These are phyloP conservation scores for Neoseiulus cucumeris DNA, from an alignment of 1,140 invertebrate genomes.

Conservation along the genomic window DNA sequence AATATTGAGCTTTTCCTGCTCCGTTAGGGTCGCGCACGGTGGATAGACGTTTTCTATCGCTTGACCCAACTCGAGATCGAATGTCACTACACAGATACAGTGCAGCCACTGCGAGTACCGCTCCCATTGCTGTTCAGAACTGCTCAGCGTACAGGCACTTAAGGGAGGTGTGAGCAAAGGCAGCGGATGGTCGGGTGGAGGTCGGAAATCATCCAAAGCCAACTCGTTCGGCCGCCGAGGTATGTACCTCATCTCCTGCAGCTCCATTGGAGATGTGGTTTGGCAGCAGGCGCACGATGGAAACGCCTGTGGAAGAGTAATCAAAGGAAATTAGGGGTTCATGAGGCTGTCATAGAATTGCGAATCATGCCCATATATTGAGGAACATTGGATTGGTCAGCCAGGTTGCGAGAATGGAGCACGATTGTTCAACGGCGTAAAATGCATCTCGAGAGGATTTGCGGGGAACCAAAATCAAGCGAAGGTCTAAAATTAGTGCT, in stretches of 20 bases:
- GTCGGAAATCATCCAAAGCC: not conserved
- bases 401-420: no score
- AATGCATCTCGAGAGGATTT: no score
- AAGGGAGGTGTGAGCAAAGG: not conserved
- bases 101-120: constrained; percentile 64
- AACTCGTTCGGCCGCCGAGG: constrained; percentile 1
- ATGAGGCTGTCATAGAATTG: no score
- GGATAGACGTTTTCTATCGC: constrained; percentile 43
- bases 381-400: no score
- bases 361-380: no score
- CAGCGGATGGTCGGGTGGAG: not conserved
- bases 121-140: constrained; percentile 1
- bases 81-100: constrained; percentile 90
- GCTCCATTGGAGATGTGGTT: not conserved
- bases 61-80: constrained; percentile 93
- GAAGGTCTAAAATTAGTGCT: no score
- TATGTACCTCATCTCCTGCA: constrained; percentile 1
- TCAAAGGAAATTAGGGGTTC: no score
- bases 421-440: no score
- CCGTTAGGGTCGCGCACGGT: not conserved
- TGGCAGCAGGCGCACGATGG: not conserved
- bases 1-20: constrained; percentile 56
- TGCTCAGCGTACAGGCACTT: not conserved
- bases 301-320: no score
- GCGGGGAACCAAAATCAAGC: no score